phyloP scores from a whole-genome alignment of 2,888 invertebrate species.

The Drosophila vallismaia region DNA sequence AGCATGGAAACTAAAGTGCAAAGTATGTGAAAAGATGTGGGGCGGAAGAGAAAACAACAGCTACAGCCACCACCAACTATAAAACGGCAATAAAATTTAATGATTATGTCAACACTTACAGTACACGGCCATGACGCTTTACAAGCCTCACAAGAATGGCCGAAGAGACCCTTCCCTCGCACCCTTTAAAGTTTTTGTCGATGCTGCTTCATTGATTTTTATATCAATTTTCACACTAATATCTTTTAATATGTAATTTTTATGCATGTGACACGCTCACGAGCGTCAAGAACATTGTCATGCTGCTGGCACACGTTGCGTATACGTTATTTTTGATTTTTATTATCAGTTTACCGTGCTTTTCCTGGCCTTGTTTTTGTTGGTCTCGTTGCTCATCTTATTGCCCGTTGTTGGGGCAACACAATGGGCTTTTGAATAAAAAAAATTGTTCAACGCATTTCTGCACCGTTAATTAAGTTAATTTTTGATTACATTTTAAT shows the following conservation, averaged over 20 bases:
- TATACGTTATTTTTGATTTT: constrained; percentile 71
- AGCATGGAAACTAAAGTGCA: constrained; percentile 76
- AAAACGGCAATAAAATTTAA: constrained; percentile 72
- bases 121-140: constrained; percentile 61
- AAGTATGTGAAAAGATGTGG: constrained; percentile 54
- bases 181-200: constrained; percentile 68
- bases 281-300: constrained; percentile 46
- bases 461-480: constrained; percentile 71
- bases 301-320: constrained; percentile 48
- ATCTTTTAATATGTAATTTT: constrained; percentile 77
- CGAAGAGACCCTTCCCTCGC: constrained; percentile 31
- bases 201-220: constrained; percentile 73
- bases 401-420: constrained; percentile 23
- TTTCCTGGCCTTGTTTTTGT: constrained; percentile 3
- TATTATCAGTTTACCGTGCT: constrained; percentile 54
- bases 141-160: constrained; percentile 45
- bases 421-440: constrained; percentile 49
- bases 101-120: constrained; percentile 77
- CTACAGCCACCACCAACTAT: constrained; percentile 39
- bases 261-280: constrained; percentile 65
- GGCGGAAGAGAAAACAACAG: constrained; percentile 7
- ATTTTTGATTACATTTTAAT: constrained; percentile 77
- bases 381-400: constrained; percentile 30
- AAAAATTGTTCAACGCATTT: constrained; percentile 46
- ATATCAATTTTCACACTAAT: constrained; percentile 80